These are phyloP conservation scores for Pseudococcus jackbeardsleyi DNA, from an alignment of 2,888 invertebrate genomes.

Conservation along the genomic window DNA sequence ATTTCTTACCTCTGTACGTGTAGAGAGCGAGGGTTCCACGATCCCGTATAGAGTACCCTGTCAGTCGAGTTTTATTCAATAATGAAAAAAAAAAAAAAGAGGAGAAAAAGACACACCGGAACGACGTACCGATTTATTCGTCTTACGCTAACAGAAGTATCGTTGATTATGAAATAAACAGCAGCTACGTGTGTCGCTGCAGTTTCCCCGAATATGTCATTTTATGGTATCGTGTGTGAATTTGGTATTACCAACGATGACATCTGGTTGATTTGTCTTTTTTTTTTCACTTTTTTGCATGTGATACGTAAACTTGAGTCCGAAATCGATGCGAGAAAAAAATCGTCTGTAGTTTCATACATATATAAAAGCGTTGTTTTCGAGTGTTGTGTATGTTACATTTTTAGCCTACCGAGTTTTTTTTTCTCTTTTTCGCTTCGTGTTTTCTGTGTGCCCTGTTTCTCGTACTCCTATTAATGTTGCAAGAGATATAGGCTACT, in stretches of 20 bases:
- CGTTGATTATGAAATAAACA: constrained; percentile 39
- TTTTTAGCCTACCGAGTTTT: constrained; percentile 5
- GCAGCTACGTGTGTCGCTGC: neutral
- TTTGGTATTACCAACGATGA: constrained; percentile 7
- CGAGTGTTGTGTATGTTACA: neutral
- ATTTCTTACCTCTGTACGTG: neutral
- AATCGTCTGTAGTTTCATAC: neutral
- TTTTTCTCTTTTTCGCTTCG: neutral
- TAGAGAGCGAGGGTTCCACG: neutral
- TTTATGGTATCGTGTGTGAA: constrained; percentile 20
- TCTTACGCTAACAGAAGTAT: neutral
- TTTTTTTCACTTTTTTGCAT: neutral
- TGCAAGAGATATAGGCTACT: constrained; percentile 56
- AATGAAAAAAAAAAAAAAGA: constrained; percentile 5
- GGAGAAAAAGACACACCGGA: neutral
- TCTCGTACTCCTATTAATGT: constrained; percentile 53
- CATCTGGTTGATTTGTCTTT: neutral
- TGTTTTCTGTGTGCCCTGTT: no score
- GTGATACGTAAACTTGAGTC: no score
- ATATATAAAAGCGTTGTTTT: neutral
- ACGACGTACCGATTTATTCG: constrained; percentile 20
- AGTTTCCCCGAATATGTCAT: neutral
- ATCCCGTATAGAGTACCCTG: neutral
- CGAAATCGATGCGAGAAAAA: neutral
- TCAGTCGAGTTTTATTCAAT: constrained; percentile 44